Conservation (phyloP, 2,113 vertebrate genomes). For the Ochotona curzoniae region DNA sequence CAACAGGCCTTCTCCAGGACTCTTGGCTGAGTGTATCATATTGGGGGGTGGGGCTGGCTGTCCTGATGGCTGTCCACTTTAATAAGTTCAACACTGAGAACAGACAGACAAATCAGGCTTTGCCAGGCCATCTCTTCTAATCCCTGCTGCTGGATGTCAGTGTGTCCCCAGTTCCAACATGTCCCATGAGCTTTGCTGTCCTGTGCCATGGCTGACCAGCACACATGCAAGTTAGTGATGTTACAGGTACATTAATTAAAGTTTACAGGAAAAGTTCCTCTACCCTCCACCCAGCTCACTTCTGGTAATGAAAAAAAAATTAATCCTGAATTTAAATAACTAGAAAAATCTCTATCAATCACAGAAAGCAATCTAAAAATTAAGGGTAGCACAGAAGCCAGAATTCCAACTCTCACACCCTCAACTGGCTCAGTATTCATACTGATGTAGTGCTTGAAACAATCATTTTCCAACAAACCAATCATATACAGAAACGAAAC, state of each 20-base stretch:
- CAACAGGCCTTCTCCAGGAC: not conserved
- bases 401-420: constrained; percentile 24
- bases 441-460: constrained; percentile 10
- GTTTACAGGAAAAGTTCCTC: no score
- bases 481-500: constrained; percentile 38
- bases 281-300: no score
- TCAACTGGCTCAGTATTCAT: not conserved
- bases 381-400: not conserved
- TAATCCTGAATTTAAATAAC: constrained; percentile 61
- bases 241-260: not conserved
- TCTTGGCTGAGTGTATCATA: not conserved
- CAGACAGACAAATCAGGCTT: constrained; percentile 30
- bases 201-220: not conserved
- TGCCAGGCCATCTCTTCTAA: constrained; percentile 23
- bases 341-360: not conserved
- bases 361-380: constrained; percentile 57
- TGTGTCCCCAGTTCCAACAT: not conserved
- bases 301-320: not conserved
- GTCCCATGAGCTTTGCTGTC: not conserved
- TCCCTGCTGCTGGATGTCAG: not conserved
- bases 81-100: constrained; percentile 46
- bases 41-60: not conserved
- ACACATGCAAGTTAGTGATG: not conserved
- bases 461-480: constrained; percentile 21
- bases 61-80: constrained; percentile 32